Evolutionary conservation across 2,888 invertebrate species (phyloP).

Genomic region (Dryobotodes eremita): DNA sequence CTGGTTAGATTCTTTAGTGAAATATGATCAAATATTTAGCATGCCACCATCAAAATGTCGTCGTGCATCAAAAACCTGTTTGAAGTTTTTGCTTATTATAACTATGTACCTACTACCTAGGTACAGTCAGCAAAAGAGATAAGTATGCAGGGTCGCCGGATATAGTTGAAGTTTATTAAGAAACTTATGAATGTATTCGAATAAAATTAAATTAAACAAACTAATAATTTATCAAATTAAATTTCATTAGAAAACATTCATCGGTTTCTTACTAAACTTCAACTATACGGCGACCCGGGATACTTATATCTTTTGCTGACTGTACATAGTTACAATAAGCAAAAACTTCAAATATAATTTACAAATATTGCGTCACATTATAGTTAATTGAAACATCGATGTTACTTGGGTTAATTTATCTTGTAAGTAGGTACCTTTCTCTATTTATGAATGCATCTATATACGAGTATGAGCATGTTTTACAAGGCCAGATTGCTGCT

Average conservation of each 20-base stretch:
- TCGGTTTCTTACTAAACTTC: too few species aligned
- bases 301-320: too few species aligned
- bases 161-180: too few species aligned
- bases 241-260: too few species aligned
- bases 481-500: constrained; percentile 35
- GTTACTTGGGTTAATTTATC: constrained; percentile 22
- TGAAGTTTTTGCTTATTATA: constrained; percentile 27
- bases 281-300: too few species aligned
- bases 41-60: constrained; percentile 24
- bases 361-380: constrained; percentile 22
- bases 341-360: constrained; percentile 11
- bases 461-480: constrained; percentile 9
- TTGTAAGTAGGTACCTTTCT: background rate
- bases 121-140: too few species aligned
- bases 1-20: constrained; percentile 29
- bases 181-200: too few species aligned
- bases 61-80: constrained; percentile 48
- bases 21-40: constrained; percentile 52
- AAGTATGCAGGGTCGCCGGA: too few species aligned
- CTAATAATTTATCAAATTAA: too few species aligned
- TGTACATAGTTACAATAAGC: too few species aligned
- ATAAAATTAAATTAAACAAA: too few species aligned
- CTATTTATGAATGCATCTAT: background rate
- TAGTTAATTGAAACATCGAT: constrained; percentile 40
- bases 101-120: background rate